Conservation (phyloP, 1,140 invertebrate species). For the Camponotus floridanus region DNA sequence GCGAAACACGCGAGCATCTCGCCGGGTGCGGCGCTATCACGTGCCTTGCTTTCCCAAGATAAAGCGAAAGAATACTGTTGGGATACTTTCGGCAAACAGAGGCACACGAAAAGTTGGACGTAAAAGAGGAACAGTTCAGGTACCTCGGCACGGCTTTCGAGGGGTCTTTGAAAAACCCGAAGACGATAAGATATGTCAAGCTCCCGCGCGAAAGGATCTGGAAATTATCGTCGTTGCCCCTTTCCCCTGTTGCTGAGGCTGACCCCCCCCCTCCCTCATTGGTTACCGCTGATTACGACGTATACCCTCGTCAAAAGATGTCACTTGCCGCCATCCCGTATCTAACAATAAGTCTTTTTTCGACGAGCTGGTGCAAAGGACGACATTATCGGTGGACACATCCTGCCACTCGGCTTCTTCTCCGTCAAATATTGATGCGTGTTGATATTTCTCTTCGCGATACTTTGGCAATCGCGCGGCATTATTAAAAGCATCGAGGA, state of each 20-base stretch:
- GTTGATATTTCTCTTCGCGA: background rate
- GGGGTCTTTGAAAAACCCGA: background rate
- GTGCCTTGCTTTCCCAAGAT: slow-evolving; percentile 53
- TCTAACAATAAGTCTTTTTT: slow-evolving; percentile 64
- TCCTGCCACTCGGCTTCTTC: slow-evolving; percentile 17
- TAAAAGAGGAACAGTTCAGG: slow-evolving; percentile 23
- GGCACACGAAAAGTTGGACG: slow-evolving; percentile 18
- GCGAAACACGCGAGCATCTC: slow-evolving; percentile 50
- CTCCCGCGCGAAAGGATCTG: background rate
- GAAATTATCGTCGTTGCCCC: slow-evolving; percentile 63
- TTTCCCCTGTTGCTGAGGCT: background rate
- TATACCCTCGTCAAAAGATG: slow-evolving; percentile 77
- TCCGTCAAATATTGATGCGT: slow-evolving; percentile 24
- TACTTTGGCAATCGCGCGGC: background rate
- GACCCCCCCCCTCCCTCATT: slow-evolving; percentile 20
- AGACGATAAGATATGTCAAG: slow-evolving; percentile 61
- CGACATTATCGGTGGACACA: slow-evolving; percentile 60
- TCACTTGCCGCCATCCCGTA: slow-evolving; percentile 41
- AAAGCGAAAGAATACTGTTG: slow-evolving; percentile 8
- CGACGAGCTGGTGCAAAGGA: slow-evolving; percentile 20
- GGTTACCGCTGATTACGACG: slow-evolving; percentile 69
- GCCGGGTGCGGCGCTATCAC: slow-evolving; percentile 11
- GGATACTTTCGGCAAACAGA: slow-evolving; percentile 42
- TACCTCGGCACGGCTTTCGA: slow-evolving; percentile 7
- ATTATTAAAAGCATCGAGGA: slow-evolving; percentile 6